phyloP scores from a whole-genome alignment of 2,888 invertebrate genomes.

The Zygaena filipendulae region DNA sequence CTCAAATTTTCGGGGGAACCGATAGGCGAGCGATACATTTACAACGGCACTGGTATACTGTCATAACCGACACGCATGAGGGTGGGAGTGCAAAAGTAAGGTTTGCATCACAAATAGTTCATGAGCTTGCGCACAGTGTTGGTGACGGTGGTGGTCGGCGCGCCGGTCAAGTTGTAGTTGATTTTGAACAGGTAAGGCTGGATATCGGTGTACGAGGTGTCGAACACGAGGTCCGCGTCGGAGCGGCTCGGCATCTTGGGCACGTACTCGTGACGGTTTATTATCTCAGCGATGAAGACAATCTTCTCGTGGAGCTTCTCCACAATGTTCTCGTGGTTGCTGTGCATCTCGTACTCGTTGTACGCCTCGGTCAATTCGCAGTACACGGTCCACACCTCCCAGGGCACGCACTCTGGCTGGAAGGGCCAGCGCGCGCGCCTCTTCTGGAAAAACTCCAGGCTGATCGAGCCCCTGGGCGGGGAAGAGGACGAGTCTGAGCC shows the following conservation, averaged over 20 bases:
- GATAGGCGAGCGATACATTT: no score
- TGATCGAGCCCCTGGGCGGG: slow-evolving; percentile 84
- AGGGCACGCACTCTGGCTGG: slow-evolving; percentile 91
- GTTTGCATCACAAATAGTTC: slow-evolving; percentile 74
- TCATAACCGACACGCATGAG: no score
- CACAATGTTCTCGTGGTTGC: slow-evolving; percentile 88
- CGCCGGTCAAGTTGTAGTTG: slow-evolving; percentile 83
- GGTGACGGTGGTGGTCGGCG: slow-evolving; percentile 80
- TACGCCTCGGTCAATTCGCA: slow-evolving; percentile 88
- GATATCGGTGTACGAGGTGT: slow-evolving; percentile 91
- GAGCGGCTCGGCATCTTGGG: slow-evolving; percentile 95
- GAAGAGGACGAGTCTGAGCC: slow-evolving; percentile 71
- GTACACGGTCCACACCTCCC: slow-evolving; percentile 98
- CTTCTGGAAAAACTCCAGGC: slow-evolving; percentile 94
- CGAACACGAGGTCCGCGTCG: slow-evolving; percentile 94
- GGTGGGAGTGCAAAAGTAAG: slow-evolving; percentile 17
- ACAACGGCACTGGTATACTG: no score
- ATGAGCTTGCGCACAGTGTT: slow-evolving; percentile 92
- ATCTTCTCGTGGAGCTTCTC: slow-evolving; percentile 93
- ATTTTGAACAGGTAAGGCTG: slow-evolving; percentile 98
- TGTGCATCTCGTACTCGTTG: slow-evolving; percentile 88
- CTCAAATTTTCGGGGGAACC: no score
- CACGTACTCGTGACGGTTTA: slow-evolving; percentile 95
- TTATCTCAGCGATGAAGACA: slow-evolving; percentile 92
- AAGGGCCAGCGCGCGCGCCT: slow-evolving; percentile 92